phyloP scores from a whole-genome alignment of 2,113 vertebrate genomes.

The Microcebus jonahi region DNA sequence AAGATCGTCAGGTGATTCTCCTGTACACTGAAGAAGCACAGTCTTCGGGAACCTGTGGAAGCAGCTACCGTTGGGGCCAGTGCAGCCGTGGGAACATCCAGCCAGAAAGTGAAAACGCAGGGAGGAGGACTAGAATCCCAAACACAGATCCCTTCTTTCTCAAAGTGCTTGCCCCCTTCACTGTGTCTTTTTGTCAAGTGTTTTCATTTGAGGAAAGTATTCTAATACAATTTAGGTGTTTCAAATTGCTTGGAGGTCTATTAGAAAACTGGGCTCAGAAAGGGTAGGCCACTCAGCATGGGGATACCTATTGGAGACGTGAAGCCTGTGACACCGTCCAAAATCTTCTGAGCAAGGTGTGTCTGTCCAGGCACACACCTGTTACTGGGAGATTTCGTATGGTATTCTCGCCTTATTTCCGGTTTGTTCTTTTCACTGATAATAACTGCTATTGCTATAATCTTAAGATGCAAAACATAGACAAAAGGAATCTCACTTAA shows the following conservation, averaged over 20 bases:
- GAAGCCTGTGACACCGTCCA: background rate
- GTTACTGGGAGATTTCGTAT: background rate
- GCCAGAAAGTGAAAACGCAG: fast-evolving
- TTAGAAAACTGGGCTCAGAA: background rate
- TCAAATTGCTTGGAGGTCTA: background rate
- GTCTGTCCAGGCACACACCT: background rate
- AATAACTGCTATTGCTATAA: background rate
- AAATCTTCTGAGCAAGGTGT: background rate
- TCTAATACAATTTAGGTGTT: background rate
- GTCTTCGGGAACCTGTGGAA: background rate
- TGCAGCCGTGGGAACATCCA: fast-evolving
- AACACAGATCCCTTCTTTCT: background rate
- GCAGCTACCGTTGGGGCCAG: fast-evolving
- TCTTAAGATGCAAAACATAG: background rate
- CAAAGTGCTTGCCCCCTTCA: background rate
- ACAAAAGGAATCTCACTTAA: background rate
- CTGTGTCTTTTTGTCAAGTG: background rate
- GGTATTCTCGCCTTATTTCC: background rate
- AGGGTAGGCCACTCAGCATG: background rate
- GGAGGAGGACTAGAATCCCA: background rate
- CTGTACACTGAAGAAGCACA: no score
- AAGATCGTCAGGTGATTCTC: background rate
- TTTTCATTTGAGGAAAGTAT: background rate
- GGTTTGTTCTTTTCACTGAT: background rate
- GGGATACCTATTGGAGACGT: background rate